These are phyloP conservation scores for Ellobium chinense DNA, from an alignment of 2,888 invertebrate species.

Conservation along the genomic window DNA sequence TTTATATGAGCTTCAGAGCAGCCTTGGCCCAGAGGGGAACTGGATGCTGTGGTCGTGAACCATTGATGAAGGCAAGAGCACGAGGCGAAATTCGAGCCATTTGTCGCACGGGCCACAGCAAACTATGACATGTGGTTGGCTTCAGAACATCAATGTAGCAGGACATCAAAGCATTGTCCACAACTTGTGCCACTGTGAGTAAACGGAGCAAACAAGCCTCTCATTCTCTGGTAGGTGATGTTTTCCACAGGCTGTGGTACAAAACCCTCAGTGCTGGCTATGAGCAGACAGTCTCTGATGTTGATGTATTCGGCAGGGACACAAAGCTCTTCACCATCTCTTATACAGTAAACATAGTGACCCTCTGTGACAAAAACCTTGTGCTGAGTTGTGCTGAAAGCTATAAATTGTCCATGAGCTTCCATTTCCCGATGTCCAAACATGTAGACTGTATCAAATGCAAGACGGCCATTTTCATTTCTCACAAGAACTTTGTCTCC, in stretches of 20 bases:
- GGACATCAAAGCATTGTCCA: slow-evolving; percentile 29
- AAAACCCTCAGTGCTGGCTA: neutral
- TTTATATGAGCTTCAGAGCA: slow-evolving; percentile 25
- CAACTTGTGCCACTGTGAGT: slow-evolving; percentile 22
- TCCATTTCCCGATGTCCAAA: slow-evolving; percentile 34
- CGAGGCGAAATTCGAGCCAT: slow-evolving; percentile 29
- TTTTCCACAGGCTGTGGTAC: neutral
- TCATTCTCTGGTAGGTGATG: slow-evolving; percentile 12
- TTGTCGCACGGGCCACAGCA: slow-evolving; percentile 35
- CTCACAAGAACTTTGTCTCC: slow-evolving; percentile 27
- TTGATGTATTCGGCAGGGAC: slow-evolving; percentile 24
- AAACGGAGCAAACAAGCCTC: slow-evolving; percentile 42
- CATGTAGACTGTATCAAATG: slow-evolving; percentile 42
- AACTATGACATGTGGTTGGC: slow-evolving; percentile 6
- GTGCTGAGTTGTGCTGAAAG: neutral
- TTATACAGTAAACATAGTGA: slow-evolving; percentile 34
- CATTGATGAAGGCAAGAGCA: slow-evolving; percentile 15
- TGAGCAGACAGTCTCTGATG: slow-evolving; percentile 16
- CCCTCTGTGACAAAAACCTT: slow-evolving; percentile 19
- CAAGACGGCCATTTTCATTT: neutral
- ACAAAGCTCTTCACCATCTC: slow-evolving; percentile 25
- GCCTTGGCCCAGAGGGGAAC: slow-evolving; percentile 36
- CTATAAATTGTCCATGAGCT: neutral
- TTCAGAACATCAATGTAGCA: slow-evolving; percentile 34
- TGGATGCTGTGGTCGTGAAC: neutral